Evolutionary conservation across 2,888 invertebrate species (phyloP), one percentile per base, ranked within the genome.

Genomic region (Pollenia angustigena): DNA sequence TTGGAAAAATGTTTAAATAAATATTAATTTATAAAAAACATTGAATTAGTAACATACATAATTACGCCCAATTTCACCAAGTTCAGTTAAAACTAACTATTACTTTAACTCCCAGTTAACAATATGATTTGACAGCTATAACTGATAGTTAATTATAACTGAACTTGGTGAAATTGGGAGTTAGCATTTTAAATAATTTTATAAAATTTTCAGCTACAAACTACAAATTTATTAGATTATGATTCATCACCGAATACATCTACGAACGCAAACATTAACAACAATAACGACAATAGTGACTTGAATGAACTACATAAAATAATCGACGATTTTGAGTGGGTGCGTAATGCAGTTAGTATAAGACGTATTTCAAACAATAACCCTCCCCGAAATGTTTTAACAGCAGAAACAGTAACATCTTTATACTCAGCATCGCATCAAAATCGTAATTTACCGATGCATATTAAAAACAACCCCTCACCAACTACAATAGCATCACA

Each of bases 311-410:
- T 88, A 18, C 84, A 89, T 85, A 90, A 91, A 74, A 85, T 92
- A 8, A 72, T 90, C 50, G 91, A 91, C 62, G 91, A 92, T 74
- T 91, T 92, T 87, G 92, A 91, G 78, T 91, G 91, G 88, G 85
- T 91, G 71, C 90, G 91, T 14, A 87, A 89, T 44, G 89, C 88
- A 42, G 89, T 88, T 18, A 87, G 87, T 44, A 86, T 90, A 42
- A 85, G 88, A 32, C 85, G 85, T 56, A 72, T 79, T 68, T 42
- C 62, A 58, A 40, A 50, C 8, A 58, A 76, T 46, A 72, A 78
- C 10, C 60, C 58, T 32, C 16, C 52, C 4, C 23, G 23, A 23
- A 58, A 7, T 50, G 42, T 50, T 50, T 12, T 68, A 69, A 32
- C 50, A 42, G 10, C 54, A 32, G 44, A 1, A 10, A 62, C 12